phyloP scores from a whole-genome alignment of 1,140 invertebrate species.

The Drosophila repleta region DNA sequence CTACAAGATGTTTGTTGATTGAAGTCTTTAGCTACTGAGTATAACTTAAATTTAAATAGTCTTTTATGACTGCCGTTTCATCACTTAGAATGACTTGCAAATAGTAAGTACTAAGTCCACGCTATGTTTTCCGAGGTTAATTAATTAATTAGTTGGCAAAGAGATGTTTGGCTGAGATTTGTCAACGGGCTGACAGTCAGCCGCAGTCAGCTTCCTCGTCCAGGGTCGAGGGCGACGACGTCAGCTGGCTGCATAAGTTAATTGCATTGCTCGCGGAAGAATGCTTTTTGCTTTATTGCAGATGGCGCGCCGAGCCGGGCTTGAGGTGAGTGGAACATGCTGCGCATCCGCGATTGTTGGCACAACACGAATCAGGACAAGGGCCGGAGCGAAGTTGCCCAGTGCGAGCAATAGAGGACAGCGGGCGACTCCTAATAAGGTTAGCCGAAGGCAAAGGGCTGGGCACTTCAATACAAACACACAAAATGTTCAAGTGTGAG shows the following conservation, averaged over 20 bases:
- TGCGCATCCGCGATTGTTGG: slow-evolving; percentile 66
- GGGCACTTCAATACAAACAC: slow-evolving; percentile 19
- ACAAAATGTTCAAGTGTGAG: slow-evolving; percentile 17
- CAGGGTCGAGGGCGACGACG: too few relatives aligned
- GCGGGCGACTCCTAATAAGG: slow-evolving; percentile 64
- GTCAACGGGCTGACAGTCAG: background rate
- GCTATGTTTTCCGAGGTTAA: too few relatives aligned
- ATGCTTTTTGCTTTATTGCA: slow-evolving; percentile 50
- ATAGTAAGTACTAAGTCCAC: too few relatives aligned
- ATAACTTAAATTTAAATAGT: too few relatives aligned
- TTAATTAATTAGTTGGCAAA: slow-evolving; percentile 42
- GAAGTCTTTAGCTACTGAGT: too few relatives aligned
- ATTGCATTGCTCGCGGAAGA: slow-evolving; percentile 71
- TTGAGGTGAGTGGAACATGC: slow-evolving; percentile 29
- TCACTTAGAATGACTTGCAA: too few relatives aligned
- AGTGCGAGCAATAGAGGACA: background rate
- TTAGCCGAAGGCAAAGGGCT: slow-evolving; percentile 33
- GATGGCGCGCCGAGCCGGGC: background rate
- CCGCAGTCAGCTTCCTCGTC: too few relatives aligned
- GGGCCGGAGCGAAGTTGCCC: slow-evolving; percentile 10
- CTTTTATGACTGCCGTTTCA: too few relatives aligned
- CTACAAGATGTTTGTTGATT: too few relatives aligned
- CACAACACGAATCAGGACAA: slow-evolving; percentile 71
- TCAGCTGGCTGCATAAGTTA: slow-evolving; percentile 51
- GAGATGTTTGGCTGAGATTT: slow-evolving; percentile 31